These are phyloP conservation scores for Catajapyx aquilonaris DNA, from an alignment of 1,140 invertebrate genomes.

Conservation along the genomic window DNA sequence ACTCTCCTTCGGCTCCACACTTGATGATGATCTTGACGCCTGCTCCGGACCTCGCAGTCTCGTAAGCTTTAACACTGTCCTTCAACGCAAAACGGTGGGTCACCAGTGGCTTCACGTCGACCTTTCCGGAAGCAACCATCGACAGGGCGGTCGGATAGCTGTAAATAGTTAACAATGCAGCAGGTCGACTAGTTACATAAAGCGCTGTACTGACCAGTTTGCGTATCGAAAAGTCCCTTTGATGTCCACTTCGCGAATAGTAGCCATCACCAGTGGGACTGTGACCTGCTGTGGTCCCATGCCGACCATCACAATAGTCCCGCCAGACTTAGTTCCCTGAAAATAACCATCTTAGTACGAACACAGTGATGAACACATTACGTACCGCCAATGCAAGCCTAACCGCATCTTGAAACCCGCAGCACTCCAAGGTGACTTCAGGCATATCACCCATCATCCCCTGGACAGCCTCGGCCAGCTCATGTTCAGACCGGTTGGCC, in stretches of 20 bases:
- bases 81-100: conserved; percentile 29
- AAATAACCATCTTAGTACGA: no score
- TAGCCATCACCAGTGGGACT: conserved; percentile 57
- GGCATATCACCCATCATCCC: neutral
- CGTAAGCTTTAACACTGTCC: conserved; percentile 27
- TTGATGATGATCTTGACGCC: no score
- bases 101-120: conserved; percentile 28
- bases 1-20: no score
- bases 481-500: neutral
- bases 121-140: conserved; percentile 25
- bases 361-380: no score
- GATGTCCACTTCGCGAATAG: conserved; percentile 71
- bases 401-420: neutral
- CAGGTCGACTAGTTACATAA: no score
- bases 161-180: no score
- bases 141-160: conserved; percentile 28
- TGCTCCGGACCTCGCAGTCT: conserved; percentile 20
- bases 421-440: neutral
- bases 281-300: conserved; percentile 54
- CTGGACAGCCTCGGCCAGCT: neutral
- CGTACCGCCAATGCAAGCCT: neutral
- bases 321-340: conserved; percentile 63
- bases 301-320: conserved; percentile 64
- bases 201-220: conserved; percentile 67
- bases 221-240: conserved; percentile 75